Base-by-base conservation (phyloP, 2,113 vertebrate species). In the Nesoenas mayeri region DNA sequence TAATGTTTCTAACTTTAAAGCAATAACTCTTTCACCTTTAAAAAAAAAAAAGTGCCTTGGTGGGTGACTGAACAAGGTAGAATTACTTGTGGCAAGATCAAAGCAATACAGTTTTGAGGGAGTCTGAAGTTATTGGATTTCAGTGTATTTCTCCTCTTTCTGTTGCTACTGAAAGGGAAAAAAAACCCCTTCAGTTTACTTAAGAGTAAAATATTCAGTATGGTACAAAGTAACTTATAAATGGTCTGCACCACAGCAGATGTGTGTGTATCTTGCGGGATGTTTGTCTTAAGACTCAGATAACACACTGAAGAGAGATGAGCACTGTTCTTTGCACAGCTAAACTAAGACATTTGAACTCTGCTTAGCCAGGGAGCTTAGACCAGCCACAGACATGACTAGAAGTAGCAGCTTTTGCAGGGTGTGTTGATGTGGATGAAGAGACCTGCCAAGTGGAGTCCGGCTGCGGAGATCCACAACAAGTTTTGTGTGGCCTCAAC, bases 21-120 rank as follows among this genome's bases (percentile, higher is more conserved):
- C 50, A 95, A 18, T 93, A 91, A 96, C 92, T 92, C 67, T 96
- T 96, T 91, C 38, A 83, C 95, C 64, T 83, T 88, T 58, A 51
- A 64, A 70, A 56, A 57, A n/a, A 80, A 88, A 60, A 64, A 88
- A 72, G 67, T 57, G 69, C 70, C 58, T 88, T 93, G 34, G 38
- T 93, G 90, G 83, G 44, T 96, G 71, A 95, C 80, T 89, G 85
- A 79, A 48, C 54, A 84, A 91, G 96, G 67, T 96, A 71, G 89
- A 95, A 87, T 97, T 97, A 92, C 96, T 96, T 66, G 61, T 94
- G 95, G 89, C 40, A 87, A 73, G 61, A 92, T 96, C 89, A 97
- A 97, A 96, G 85, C 71, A 66, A 29, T 66, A 72, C 9, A 19
- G 15, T 57, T 85, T 92, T 86, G 61, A 79, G 80, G 47, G 53